Evolutionary conservation across 2,113 vertebrate genomes (phyloP), one percentile per base, ranked within the genome.

Genomic region (Crotalus tigris): DNA sequence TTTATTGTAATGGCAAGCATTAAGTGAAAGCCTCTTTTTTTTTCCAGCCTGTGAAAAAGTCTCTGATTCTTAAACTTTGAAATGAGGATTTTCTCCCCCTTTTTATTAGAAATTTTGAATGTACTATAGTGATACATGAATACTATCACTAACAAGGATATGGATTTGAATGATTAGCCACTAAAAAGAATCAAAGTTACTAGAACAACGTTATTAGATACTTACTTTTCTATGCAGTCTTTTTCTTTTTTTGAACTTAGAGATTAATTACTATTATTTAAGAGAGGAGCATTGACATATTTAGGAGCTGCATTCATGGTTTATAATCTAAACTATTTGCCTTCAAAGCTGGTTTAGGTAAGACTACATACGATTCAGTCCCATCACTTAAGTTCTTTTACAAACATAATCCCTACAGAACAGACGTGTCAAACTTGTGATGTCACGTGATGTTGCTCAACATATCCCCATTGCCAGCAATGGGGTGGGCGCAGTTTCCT

Each of bases 261-360:
- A 96, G 96, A 97, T 94, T 97, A 97, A 98, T 97, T 97, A 97
- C 88, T 96, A 96, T 94, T 92, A 88, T 95, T 96, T 95, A 97
- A 95, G 94, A 93, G 93, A 96, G 85, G 92, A 92, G 88, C 10
- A 91, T 92, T 95, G 94, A 93, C 96, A 93, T 95, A 96, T 96
- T 95, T 93, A 96, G 95, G 7, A 59, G 21, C 0, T 1, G 21
- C 12, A 39, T 39, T 89, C 96, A 57, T 57, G 96, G 95, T 46
- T 0, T 81, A 0, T 64, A 19, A 15, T 51, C 29, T 61, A 69
- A 51, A 49, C 69, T 6, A 64, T 64, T 90, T 57, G 6, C 58
- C 58, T 24, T 49, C 44, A 49, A 59, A 61, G 57, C 9, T 49
- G 13, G 46, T 61, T 89, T 39, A 61, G 4, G 0, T 12, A 46